Percentiles rank a stretch among this genome's conserved stretches.
Evolutionary conservation across 2,797 vertebrate species (phyloP).

Genomic region (Gobionotothen gibberifrons): DNA sequence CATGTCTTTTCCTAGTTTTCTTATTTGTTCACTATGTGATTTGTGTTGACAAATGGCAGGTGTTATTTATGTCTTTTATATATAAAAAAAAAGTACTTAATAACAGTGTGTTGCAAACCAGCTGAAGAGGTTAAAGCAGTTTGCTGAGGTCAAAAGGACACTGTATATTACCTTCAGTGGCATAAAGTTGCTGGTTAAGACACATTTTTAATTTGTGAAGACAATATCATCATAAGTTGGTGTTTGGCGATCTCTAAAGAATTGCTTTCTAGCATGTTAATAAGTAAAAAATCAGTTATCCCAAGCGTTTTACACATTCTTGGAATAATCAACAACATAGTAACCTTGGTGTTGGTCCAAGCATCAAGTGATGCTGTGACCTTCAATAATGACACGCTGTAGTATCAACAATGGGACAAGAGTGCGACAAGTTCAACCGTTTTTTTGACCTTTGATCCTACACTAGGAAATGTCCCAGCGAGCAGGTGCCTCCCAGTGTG

Average conservation of each 20-base stretch:
- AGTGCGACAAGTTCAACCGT: conserved; percentile 45
- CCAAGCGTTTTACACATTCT: background rate
- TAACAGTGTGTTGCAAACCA: background rate
- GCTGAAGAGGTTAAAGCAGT: background rate
- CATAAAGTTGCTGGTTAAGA: background rate
- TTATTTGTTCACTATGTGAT: background rate
- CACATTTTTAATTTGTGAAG: conserved; percentile 4
- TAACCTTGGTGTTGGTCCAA: background rate
- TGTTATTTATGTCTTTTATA: conserved; percentile 18
- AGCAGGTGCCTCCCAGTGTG: conserved; percentile 75
- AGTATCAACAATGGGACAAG: conserved; percentile 16
- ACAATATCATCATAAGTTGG: background rate
- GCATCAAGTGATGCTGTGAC: conserved; percentile 5
- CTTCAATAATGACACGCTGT: conserved; percentile 9
- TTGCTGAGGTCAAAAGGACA: conserved; percentile 25
- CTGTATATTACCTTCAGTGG: background rate
- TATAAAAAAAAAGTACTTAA: conserved; percentile 6
- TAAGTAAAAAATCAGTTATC: conserved; percentile 8
- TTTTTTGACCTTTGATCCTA: conserved; percentile 44
- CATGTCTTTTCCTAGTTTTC: background rate
- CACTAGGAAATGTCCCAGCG: conserved; percentile 79
- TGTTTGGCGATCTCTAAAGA: conserved; percentile 3
- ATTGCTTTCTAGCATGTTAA: background rate
- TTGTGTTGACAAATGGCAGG: conserved; percentile 6
- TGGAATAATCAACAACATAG: background rate